Base-by-base conservation (phyloP, 1,140 invertebrate genomes). In the Grapholita molesta region DNA sequence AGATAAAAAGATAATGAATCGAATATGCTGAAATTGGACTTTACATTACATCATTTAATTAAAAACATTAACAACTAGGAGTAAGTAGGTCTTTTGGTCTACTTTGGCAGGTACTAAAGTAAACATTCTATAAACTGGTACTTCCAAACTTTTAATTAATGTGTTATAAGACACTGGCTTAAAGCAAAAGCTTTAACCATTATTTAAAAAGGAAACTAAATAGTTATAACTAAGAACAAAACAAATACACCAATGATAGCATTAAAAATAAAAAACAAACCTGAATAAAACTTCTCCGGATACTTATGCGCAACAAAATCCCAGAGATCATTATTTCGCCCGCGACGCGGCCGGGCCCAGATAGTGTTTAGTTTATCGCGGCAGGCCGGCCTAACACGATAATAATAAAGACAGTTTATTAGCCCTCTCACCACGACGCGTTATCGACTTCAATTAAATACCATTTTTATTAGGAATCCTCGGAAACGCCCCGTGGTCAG, bases 381-480 rank as follows among this genome's bases (percentile, higher is more conserved):
- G 38, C 70, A 66, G 77, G 73, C 77, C 75, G 81, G 78, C 79
- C n/a, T 83, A 85, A 88, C 83, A 85, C 78, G 84, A 81, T 83
- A 88, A 91, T 91, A 91, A 90, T 89, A 89, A 87, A 89, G 80
- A 70, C 76, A 82, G 79, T 91, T 91, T 91, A 91, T 91, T 90
- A 81, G 83, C 71, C 82, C 77, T 78, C 83, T 82, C 76, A 76
- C 73, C 79, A 82, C 78, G 83, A 83, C 74, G 74, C 80, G 79
- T 84, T 91, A 91, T 91, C 87, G 87, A 77, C 76, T 85, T 82
- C 88, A 91, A 91, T 91, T 91, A 91, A 91, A 91, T 91, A 89
- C 86, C 83, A 88, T 89, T 89, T 91, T 91, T 91, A 91, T 90
- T 91, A 78, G 79, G 83, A 85, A 86, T 84, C 81, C 75, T 70